phyloP scores from a whole-genome alignment of 2,113 vertebrate genomes.

The Craseonycteris thonglongyai region DNA sequence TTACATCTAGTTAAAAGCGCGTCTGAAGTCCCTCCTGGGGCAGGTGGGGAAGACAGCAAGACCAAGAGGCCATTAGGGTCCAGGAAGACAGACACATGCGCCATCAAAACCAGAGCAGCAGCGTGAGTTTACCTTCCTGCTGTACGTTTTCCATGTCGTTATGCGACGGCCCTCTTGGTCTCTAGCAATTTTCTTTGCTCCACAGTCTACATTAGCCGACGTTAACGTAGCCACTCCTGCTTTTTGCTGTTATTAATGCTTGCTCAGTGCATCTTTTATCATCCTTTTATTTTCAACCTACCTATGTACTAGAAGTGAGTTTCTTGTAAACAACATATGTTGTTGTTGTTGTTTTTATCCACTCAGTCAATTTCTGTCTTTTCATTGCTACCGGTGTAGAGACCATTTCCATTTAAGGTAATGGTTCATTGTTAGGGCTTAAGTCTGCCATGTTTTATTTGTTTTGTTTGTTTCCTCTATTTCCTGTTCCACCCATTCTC shows the following conservation, averaged over 20 bases:
- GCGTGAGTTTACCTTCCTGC: neutral
- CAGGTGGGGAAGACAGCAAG: neutral
- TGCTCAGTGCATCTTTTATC: neutral
- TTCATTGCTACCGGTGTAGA: neutral
- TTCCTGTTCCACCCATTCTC: neutral
- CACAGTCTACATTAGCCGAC: neutral
- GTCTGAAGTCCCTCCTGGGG: neutral
- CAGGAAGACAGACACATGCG: neutral
- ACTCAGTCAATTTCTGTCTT: neutral
- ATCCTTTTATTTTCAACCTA: neutral
- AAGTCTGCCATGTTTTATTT: neutral
- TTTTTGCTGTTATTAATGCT: neutral
- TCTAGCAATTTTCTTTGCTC: neutral
- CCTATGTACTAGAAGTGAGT: neutral
- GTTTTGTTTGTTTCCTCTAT: neutral
- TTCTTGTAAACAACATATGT: neutral
- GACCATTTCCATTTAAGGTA: neutral
- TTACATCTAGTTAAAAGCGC: neutral
- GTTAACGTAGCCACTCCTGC: neutral
- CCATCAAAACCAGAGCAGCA: neutral
- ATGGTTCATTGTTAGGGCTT: neutral
- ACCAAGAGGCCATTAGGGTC: neutral
- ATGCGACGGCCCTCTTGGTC: neutral
- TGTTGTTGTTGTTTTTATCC: neutral
- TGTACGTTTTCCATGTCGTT: neutral